A percentile compares a stretch with the other conserved stretches of the same genome.
Conservation (phyloP, 2,113 vertebrate species). For the Suricata suricatta region DNA sequence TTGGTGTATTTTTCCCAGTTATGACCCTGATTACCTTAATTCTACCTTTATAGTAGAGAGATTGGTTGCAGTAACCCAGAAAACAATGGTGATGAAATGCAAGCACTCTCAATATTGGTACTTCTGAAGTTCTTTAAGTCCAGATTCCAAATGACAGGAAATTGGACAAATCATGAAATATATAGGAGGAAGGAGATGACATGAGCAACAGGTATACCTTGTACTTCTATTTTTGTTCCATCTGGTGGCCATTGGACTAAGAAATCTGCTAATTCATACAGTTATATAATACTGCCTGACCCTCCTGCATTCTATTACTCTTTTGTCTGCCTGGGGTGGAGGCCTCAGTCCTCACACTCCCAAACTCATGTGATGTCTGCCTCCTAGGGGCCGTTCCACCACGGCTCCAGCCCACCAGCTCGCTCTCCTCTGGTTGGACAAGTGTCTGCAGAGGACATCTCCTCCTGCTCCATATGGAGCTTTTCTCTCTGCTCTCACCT, state of each 20-base stretch:
- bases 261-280: rapidly evolving
- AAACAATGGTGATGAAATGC: not conserved
- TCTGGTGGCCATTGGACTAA: no score
- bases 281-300: not conserved
- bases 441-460: no score
- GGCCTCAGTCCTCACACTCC: not conserved
- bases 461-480: rapidly evolving
- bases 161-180: not conserved
- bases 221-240: not conserved
- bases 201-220: not conserved
- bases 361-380: not conserved
- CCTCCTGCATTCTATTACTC: not conserved
- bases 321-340: not conserved
- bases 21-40: not conserved
- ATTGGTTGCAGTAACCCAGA: not conserved
- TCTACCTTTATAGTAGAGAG: not conserved
- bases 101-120: not conserved
- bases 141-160: not conserved
- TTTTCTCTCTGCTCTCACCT: not conserved
- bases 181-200: not conserved
- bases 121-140: not conserved
- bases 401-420: not conserved
- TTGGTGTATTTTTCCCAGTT: not conserved
- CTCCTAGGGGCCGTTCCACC: no score
- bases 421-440: rapidly evolving